Evolutionary conservation across 2,888 invertebrate genomes (phyloP), one percentile per base, ranked within the genome.

Genomic region (Pseudococcus jackbeardsleyi): DNA sequence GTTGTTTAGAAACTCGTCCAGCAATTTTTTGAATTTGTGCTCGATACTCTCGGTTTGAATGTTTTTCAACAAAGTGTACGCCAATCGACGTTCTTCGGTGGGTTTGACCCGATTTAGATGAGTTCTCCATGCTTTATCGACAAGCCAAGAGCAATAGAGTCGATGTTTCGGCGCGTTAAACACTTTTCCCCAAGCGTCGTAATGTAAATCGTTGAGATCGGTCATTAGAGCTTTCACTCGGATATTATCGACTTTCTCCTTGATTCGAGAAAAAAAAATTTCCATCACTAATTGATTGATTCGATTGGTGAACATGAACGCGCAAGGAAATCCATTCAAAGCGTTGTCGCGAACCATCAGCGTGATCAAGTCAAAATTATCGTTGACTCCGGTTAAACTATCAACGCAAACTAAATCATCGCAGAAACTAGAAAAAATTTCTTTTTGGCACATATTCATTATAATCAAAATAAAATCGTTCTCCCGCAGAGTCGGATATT

Each of bases 401-500:
- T 82, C 82, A 3, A 68, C 59, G 46, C 82, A 88, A 12, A 88
- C 72, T 17, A 82, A 54, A 88, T 82, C 42, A 19, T 88, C 17
- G 9, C 42, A 59, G 50, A 42, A 82, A 82, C 82, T 39, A 12
- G 2, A 15, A 11, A 88, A 54, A 26, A 88, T 82, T 0, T 54
- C 17, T 54, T 54, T 26, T 12, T 87, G 87, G 54, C 82, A 42
- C 0, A 59, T 3, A 1, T 88, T 77, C 85, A 88, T 85, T 22
- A 88, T 85, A 11, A 88, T n/a, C 15, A 88, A 42, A 64, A 88
- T 11, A 68, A 84, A 88, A 15, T 88, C 22, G 42, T 0, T 59
- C 39, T 54, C 12, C 15, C 19, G 0, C 17, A 84, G 46, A 15
- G 39, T 50, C 2, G 79, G 8, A 42, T 64, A 64, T 9, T 84